Evolutionary conservation across 1,140 invertebrate genomes (phyloP), one percentile per base, ranked within the genome.

Genomic region (Temnothorax nylanderi): DNA sequence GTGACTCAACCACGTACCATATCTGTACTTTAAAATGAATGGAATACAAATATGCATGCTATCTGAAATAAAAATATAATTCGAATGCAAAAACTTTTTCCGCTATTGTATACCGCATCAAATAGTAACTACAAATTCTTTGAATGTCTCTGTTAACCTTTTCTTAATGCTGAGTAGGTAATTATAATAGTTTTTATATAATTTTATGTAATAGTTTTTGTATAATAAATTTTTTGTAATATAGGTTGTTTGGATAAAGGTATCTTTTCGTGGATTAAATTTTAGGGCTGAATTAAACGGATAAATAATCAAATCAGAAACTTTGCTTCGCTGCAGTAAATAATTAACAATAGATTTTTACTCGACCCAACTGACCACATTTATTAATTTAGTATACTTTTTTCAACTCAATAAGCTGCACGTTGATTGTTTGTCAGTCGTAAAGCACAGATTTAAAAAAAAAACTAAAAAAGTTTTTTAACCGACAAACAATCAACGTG

Each of bases 21-120:
- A 74, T 84, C 71, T 41, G 54, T 32, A 18, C 13, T 84, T 75
- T 75, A 84, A 75, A 84, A 84, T 84, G 18, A 82, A 82, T 82
- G 41, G 10, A 84, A 78, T 74, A 62, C 26, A 82, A 72, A 60
- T 82, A 72, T 49, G 41, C 21, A 34, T 71, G 37, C 18, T 56
- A 49, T 75, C 13, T 8, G 13, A 74, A 60, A 34, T 84, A 84
- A 84, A 84, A 62, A 75, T 18, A 60, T 74, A 75, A 84, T 60
- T 32, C 4, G 18, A 37, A 49, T 18, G 26, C 13, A n/a, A 21
- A 21, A 71, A 58, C 5, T 18, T 44, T 60, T 37, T 16, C 0
- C 34, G 2, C 16, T 74, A 10, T 32, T 8, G 6, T 41, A 44
- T 26, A 26, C 8, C 34, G 11, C 3, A 18, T 71, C 5, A 65